Percentiles rank a stretch among this genome's conserved stretches.
Evolutionary conservation across 2,797 vertebrate genomes (phyloP).

Genomic region (Emys orbicularis): DNA sequence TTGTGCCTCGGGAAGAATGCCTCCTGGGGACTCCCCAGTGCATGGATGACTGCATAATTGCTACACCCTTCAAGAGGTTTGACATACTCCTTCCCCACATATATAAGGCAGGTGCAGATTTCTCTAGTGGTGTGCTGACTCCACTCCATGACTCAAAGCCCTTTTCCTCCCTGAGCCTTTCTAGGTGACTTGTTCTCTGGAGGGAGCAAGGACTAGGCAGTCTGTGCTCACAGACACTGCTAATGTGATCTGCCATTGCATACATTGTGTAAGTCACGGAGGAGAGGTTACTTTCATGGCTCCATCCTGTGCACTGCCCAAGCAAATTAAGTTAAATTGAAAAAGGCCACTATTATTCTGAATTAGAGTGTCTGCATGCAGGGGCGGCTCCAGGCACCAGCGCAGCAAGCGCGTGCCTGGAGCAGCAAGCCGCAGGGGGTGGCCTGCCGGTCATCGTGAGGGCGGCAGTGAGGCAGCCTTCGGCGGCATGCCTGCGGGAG

Average conservation of each 20-base stretch:
- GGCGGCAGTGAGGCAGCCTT: too few relatives aligned
- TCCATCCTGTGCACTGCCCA: neutral
- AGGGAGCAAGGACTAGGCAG: neutral
- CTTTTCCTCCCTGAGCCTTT: neutral
- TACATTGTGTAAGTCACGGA: neutral
- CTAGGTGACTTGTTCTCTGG: neutral
- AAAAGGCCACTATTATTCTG: too few relatives aligned
- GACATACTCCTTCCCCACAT: neutral
- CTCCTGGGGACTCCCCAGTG: neutral
- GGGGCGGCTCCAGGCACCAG: too few relatives aligned
- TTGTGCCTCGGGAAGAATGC: neutral
- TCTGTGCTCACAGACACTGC: neutral
- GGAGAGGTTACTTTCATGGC: neutral
- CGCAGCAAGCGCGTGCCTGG: too few relatives aligned
- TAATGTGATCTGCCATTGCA: neutral
- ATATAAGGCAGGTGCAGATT: too few relatives aligned
- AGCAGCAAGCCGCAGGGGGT: too few relatives aligned
- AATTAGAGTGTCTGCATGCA: neutral
- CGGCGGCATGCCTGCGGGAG: too few relatives aligned
- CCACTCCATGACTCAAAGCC: neutral
- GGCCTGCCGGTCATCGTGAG: too few relatives aligned
- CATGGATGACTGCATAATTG: neutral
- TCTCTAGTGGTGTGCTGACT: neutral
- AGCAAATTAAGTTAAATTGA: too few relatives aligned
- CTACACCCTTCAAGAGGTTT: neutral